phyloP scores from a whole-genome alignment of 2,797 vertebrate genomes.

The Peromyscus attwateri region DNA sequence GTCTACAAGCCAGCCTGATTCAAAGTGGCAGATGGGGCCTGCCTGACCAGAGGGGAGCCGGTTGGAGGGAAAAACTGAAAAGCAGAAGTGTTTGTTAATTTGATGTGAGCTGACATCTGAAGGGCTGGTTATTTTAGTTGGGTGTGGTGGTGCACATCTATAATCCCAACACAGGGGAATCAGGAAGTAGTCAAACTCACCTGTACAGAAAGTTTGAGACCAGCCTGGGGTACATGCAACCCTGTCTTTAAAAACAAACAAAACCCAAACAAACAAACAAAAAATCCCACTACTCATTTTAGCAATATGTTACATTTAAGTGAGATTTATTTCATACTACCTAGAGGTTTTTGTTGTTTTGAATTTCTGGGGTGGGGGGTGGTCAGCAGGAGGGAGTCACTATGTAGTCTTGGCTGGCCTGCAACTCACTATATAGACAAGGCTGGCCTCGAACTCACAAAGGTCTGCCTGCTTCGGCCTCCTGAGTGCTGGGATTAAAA shows the following conservation, averaged over 20 bases:
- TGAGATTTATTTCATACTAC: constrained; percentile 50
- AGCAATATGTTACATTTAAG: background rate
- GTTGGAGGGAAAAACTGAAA: background rate
- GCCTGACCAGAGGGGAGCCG: background rate
- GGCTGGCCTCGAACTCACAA: background rate
- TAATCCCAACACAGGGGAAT: background rate
- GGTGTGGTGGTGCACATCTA: background rate
- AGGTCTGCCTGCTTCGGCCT: background rate
- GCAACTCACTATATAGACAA: background rate
- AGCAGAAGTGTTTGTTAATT: background rate
- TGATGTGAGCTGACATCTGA: background rate
- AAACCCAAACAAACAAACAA: background rate
- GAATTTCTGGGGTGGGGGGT: no score
- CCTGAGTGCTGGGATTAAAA: background rate
- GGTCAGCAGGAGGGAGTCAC: background rate
- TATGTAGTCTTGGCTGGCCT: background rate
- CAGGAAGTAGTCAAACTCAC: background rate
- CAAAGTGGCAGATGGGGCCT: background rate
- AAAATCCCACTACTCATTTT: background rate
- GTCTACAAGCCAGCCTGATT: background rate
- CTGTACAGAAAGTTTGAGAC: background rate
- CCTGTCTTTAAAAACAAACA: background rate
- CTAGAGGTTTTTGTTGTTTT: background rate
- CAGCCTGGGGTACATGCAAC: background rate
- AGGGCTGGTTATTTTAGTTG: background rate